A percentile compares a stretch with the other conserved stretches of the same genome.
These are phyloP conservation scores for Pantherophis alleghaniensis DNA, from an alignment of 2,797 vertebrate species.

Conservation along the genomic window DNA sequence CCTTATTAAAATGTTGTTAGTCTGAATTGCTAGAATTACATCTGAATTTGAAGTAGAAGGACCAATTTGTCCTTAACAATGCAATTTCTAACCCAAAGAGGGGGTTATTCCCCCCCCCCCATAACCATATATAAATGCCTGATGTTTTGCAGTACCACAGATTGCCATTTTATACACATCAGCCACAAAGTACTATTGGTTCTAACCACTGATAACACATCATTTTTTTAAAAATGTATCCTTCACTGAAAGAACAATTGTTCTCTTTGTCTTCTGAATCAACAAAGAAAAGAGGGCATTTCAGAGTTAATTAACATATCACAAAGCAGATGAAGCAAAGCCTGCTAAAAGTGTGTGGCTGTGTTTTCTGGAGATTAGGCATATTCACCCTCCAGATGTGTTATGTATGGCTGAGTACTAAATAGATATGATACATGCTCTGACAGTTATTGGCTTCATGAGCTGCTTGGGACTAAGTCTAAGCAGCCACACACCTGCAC, in stretches of 20 bases:
- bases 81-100: not conserved
- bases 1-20: not conserved
- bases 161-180: not conserved
- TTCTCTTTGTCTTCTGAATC: not conserved
- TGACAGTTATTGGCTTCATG: not conserved
- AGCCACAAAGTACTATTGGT: not conserved
- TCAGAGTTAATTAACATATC: not conserved
- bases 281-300: not conserved
- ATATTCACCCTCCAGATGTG: not conserved
- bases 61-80: not conserved
- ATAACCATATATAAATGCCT: not conserved
- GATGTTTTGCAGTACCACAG: not conserved
- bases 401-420: not conserved
- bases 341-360: not conserved
- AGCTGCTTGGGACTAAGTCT: not conserved
- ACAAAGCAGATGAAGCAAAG: not conserved
- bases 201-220: not conserved
- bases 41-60: not conserved
- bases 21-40: not conserved
- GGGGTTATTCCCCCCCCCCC: not conserved
- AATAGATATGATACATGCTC: not conserved
- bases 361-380: not conserved
- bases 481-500: not conserved
- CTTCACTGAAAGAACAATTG: not conserved
- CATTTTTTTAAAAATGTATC: not conserved